Conservation (phyloP, 2,797 vertebrate genomes). For the Melopsittacus undulatus region DNA sequence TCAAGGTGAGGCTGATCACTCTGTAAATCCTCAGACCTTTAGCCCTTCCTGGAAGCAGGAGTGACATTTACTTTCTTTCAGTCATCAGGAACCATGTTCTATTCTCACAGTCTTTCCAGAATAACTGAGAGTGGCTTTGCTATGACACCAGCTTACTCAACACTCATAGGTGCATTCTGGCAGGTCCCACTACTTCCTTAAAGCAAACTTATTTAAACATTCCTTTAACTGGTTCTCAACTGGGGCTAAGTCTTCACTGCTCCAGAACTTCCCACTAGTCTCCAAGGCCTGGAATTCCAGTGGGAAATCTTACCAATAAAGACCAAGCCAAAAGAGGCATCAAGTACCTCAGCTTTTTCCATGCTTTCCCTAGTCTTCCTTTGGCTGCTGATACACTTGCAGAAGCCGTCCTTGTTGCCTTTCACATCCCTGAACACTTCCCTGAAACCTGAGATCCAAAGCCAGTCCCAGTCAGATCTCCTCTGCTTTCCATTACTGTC, state of each 20-base stretch:
- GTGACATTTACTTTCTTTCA: background rate
- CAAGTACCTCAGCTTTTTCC: background rate
- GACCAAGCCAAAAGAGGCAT: background rate
- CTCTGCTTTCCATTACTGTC: background rate
- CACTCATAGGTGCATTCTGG: background rate
- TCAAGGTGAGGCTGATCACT: background rate
- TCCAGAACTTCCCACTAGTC: background rate
- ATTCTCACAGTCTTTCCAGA: background rate
- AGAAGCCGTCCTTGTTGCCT: background rate
- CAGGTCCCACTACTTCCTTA: background rate
- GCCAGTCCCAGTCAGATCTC: background rate
- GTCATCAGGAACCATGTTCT: background rate
- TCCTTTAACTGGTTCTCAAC: background rate
- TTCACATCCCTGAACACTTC: background rate
- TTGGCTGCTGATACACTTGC: background rate
- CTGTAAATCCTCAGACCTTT: background rate
- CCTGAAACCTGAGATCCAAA: background rate
- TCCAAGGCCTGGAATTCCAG: background rate
- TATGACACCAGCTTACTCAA: background rate
- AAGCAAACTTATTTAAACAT: background rate
- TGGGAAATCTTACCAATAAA: background rate
- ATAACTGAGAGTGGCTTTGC: background rate
- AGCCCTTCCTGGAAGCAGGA: background rate
- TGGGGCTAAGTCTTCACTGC: background rate
- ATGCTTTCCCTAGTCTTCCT: background rate